Evolutionary conservation across 2,113 vertebrate species (phyloP), one percentile per base, ranked within the genome.

Genomic region (Pedionomus torquatus): DNA sequence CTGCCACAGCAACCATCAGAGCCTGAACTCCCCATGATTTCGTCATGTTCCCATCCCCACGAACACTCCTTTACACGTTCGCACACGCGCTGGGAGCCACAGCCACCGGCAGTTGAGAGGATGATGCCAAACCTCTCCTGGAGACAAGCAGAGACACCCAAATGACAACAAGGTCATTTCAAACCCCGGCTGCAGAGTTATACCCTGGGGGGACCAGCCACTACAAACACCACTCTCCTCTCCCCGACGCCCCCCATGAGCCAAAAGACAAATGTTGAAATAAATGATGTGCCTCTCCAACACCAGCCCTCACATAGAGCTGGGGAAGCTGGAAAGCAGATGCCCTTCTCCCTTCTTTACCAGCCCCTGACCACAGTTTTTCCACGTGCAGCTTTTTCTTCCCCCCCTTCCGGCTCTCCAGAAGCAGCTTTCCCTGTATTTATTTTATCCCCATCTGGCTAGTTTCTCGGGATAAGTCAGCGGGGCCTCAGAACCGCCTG

Each of bases 71-170:
- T 13, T 2, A 28, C 54, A 5, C 0, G 3, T 7, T 10, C 8
- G 5, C 10, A 18, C 1, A 9, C 19, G 7, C 44, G 17, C 10
- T 6, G 28, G 15, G 49, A 68, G 13, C 5, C 0, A 13, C 49
- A 17, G 16, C 52, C 51, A 52, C 51, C 51, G 30, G 52, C 52
- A 54, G 52, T 30, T 30, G 52, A 54, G 52, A 66, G 26, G 43
- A 10, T 5, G 8, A 35, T 4, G 30, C 58, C 76, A 88, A 72
- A 48, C 35, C 35, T 35, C 35, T 58, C 3, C 58, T 18, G 68
- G 24, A 51, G 87, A 15, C 24, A 26, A 12, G 26, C 43, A 18
- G 58, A 61, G 60, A 18, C 51, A 72, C 44, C 9, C 3, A 1
- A 71, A 48, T 10, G 30, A 12, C 33, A 71, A 39, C 23, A 10